These are phyloP conservation scores for Scopus umbretta DNA, from an alignment of 2,113 vertebrate genomes.

Conservation along the genomic window DNA sequence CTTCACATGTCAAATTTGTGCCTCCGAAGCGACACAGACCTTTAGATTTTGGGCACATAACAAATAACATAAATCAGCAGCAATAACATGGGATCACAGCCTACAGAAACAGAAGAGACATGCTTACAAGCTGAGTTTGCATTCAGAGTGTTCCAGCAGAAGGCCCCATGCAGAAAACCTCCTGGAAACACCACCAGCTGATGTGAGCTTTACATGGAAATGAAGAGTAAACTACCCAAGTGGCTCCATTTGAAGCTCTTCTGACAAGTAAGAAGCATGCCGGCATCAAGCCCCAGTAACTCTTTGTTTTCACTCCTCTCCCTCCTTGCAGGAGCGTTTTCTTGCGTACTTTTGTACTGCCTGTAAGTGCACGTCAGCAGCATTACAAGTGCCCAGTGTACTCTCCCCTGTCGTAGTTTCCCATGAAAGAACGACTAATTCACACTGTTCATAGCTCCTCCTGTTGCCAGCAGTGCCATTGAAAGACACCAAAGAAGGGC, in stretches of 20 bases:
- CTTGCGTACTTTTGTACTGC: not conserved
- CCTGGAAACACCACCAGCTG: not conserved
- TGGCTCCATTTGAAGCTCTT: not conserved
- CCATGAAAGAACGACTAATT: not conserved
- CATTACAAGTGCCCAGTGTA: not conserved
- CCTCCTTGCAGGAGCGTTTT: not conserved
- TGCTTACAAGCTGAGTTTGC: not conserved
- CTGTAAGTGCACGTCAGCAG: not conserved
- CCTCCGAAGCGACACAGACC: not conserved
- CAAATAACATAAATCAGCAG: not conserved
- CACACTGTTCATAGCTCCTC: not conserved
- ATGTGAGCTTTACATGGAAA: not conserved
- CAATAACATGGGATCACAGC: not conserved
- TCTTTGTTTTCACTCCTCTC: not conserved
- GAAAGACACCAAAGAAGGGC: not conserved
- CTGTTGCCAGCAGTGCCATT: not conserved
- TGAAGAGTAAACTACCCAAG: not conserved
- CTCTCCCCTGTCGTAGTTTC: not conserved
- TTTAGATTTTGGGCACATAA: not conserved
- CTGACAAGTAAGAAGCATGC: not conserved
- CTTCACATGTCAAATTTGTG: not conserved
- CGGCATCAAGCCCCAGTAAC: rapidly evolving
- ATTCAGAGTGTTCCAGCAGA: not conserved
- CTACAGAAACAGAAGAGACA: not conserved
- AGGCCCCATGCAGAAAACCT: not conserved